Conservation (phyloP, 1,140 invertebrate species). For the Anoplophora glabripennis region DNA sequence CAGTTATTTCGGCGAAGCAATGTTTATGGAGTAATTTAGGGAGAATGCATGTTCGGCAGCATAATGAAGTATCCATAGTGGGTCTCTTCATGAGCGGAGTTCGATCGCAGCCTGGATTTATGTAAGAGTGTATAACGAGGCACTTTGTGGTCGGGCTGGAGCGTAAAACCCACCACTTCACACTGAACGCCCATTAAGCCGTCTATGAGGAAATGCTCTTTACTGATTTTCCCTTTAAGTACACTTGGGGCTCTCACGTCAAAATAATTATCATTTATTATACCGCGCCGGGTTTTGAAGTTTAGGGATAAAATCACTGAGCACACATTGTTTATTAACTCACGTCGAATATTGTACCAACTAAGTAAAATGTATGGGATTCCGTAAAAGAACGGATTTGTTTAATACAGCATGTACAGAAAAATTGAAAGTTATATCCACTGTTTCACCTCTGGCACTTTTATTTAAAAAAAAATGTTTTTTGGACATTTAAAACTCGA, state of each 20-base stretch:
- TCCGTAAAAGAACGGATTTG: too few species aligned
- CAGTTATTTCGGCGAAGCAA: too few species aligned
- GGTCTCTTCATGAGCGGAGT: neutral
- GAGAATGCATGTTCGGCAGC: neutral
- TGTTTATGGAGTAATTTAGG: neutral
- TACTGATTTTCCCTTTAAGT: slow-evolving; percentile 2
- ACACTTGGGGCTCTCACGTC: neutral
- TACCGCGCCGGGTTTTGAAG: neutral
- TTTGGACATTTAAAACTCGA: too few species aligned
- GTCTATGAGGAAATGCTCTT: neutral
- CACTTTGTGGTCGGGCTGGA: neutral
- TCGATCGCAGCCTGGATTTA: slow-evolving; percentile 6
- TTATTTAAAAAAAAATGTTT: too few species aligned
- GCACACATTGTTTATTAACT: neutral
- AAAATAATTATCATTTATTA: slow-evolving; percentile 1
- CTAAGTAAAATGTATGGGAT: too few species aligned
- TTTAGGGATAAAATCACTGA: too few species aligned
- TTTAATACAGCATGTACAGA: too few species aligned
- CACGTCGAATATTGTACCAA: neutral
- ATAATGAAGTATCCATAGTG: slow-evolving; percentile 3
- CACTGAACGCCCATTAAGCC: neutral
- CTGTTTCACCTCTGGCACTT: too few species aligned
- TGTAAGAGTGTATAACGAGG: slow-evolving; percentile 10
- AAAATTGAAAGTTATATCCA: too few species aligned
- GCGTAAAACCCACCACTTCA: slow-evolving; percentile 1